A percentile compares a stretch with the other conserved stretches of the same genome.
phyloP scores from a whole-genome alignment of 1,140 invertebrate genomes.

The Scaptomyza pallida region DNA sequence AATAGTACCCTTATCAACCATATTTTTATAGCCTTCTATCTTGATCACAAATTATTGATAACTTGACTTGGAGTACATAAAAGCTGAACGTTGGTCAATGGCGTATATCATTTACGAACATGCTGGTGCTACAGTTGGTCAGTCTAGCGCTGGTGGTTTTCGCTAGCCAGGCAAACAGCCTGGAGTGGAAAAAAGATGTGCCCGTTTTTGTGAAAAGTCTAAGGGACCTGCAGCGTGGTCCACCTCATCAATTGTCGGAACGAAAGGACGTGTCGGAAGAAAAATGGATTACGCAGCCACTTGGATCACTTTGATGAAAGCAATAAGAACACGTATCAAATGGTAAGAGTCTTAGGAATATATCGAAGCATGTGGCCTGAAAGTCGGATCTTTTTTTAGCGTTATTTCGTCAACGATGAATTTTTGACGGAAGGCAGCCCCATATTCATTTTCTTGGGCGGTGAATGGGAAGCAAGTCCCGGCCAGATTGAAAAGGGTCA shows the following conservation, averaged over 20 bases:
- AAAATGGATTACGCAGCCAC: conserved; percentile 75
- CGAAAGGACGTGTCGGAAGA: conserved; percentile 29
- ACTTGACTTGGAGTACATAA: conserved; percentile 21
- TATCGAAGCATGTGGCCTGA: too few species aligned
- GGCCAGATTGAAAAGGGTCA: conserved; percentile 84
- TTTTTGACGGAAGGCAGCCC: conserved; percentile 85
- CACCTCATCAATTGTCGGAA: conserved; percentile 37
- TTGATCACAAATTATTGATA: conserved; percentile 43
- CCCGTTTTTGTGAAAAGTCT: conserved; percentile 63
- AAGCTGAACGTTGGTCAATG: conserved; percentile 27
- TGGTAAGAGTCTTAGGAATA: conserved; percentile 83
- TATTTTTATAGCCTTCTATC: conserved; percentile 59
- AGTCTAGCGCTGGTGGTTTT: conserved; percentile 39
- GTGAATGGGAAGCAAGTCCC: conserved; percentile 86
- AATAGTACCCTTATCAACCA: conserved; percentile 48
- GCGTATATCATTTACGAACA: conserved; percentile 50
- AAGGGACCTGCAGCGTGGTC: conserved; percentile 60
- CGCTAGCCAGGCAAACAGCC: conserved; percentile 22
- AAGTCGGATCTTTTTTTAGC: conserved; percentile 42
- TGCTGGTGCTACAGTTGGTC: conserved; percentile 57
- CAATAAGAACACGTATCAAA: conserved; percentile 87
- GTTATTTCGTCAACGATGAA: conserved; percentile 78
- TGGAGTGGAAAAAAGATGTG: conserved; percentile 43
- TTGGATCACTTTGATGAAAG: conserved; percentile 90
- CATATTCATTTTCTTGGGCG: conserved; percentile 90